These are phyloP conservation scores for Sinocyclocheilus maitianheensis DNA, from an alignment of 2,113 vertebrate genomes.

Conservation along the genomic window DNA sequence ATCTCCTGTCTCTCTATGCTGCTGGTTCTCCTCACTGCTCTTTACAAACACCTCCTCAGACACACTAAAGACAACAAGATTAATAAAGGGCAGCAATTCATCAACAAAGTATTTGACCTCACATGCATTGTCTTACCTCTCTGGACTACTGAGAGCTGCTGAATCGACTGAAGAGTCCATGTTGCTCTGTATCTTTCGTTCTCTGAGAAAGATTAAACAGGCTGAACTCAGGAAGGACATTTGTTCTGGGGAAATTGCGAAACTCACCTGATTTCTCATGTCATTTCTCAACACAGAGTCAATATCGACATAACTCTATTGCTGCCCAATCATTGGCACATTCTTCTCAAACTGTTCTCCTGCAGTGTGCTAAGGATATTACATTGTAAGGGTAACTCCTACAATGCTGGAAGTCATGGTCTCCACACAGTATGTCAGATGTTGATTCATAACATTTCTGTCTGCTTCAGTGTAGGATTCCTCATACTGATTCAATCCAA, in stretches of 20 bases:
- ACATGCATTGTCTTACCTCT: slow-evolving; percentile 6
- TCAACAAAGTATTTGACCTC: not conserved
- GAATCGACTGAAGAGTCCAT: slow-evolving; percentile 14
- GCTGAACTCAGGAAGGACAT: slow-evolving; percentile 37
- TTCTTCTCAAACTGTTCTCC: not conserved
- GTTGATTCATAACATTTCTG: not conserved
- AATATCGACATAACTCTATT: not conserved
- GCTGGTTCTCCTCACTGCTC: not conserved
- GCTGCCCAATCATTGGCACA: slow-evolving; percentile 18
- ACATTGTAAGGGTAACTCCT: too few relatives aligned
- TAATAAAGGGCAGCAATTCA: not conserved
- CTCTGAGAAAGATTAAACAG: not conserved
- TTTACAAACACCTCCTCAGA: slow-evolving; percentile 37
- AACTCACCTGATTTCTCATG: slow-evolving; percentile 26
- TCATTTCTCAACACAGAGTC: slow-evolving; percentile 26
- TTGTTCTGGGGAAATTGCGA: slow-evolving; percentile 47
- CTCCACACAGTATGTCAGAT: not conserved
- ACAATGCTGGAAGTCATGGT: too few relatives aligned
- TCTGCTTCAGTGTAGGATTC: not conserved
- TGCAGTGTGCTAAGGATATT: not conserved
- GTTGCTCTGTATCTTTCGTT: not conserved
- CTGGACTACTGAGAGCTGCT: slow-evolving; percentile 12
- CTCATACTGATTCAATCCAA: not conserved
- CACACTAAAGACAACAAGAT: slow-evolving; percentile 41
- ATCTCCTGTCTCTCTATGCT: not conserved